Conservation (phyloP, 2,888 invertebrate species). For the Drosophila borborema region DNA sequence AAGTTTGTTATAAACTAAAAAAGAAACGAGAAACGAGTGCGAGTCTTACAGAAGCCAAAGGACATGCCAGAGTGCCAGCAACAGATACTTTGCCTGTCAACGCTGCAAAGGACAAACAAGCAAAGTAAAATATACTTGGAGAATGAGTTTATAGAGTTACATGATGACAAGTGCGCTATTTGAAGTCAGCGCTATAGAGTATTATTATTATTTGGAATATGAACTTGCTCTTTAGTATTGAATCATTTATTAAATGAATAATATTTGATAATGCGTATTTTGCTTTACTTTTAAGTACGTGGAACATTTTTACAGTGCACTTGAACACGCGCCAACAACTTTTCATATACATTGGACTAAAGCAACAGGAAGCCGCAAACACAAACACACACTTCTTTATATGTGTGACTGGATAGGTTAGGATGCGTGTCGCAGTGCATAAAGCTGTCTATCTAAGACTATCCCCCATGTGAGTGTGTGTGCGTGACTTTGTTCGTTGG, state of each 20-base stretch:
- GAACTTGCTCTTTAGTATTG: not conserved
- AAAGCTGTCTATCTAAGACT: constrained; percentile 45
- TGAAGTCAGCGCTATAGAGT: too few relatives aligned
- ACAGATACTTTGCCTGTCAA: constrained; percentile 22
- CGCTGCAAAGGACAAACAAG: constrained; percentile 28
- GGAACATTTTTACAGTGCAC: constrained; percentile 36
- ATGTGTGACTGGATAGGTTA: constrained; percentile 23
- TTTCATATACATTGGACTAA: constrained; percentile 35
- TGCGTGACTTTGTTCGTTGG: constrained; percentile 13
- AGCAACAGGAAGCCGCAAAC: constrained; percentile 59
- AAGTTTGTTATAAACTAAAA: constrained; percentile 71
- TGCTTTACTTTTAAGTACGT: too few relatives aligned
- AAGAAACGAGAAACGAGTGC: constrained; percentile 21
- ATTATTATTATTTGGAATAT: not conserved
- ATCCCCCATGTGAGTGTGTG: not conserved
- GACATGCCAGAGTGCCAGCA: constrained; percentile 26
- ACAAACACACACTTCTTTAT: constrained; percentile 4
- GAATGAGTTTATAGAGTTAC: not conserved
- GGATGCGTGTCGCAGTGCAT: constrained; percentile 42
- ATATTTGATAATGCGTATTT: too few relatives aligned
- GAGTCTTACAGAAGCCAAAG: constrained; percentile 19
- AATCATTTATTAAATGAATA: not conserved
- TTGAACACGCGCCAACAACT: constrained; percentile 39
- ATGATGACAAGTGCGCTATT: not conserved
- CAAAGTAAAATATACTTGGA: constrained; percentile 21